A percentile compares a stretch with the other conserved stretches of the same genome.
phyloP scores from a whole-genome alignment of 2,888 invertebrate species.

The Eristalinus sepulchralis region DNA sequence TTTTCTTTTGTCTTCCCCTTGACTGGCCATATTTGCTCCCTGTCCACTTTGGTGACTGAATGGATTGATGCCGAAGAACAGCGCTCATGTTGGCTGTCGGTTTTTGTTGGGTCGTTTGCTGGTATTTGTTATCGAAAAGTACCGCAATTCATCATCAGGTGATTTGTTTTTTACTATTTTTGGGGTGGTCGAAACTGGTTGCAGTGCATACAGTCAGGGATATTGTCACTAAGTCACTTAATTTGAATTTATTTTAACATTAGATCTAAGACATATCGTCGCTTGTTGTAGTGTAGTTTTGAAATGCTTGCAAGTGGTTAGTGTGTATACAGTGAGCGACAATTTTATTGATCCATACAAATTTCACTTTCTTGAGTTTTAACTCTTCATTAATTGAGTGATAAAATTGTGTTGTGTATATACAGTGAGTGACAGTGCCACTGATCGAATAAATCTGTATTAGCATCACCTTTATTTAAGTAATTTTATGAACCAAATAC shows the following conservation, averaged over 20 bases:
- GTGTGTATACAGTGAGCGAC: no score
- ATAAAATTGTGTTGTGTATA: no score
- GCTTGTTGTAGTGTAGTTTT: background rate
- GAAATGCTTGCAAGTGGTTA: no score
- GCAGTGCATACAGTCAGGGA: slow-evolving; percentile 29
- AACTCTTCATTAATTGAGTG: no score
- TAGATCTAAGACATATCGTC: no score
- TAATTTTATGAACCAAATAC: no score
- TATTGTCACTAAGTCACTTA: background rate
- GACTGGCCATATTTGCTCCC: slow-evolving; percentile 52
- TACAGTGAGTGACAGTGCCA: no score
- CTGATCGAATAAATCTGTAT: no score
- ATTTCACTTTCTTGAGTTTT: no score
- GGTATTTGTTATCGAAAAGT: slow-evolving; percentile 65
- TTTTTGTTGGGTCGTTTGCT: slow-evolving; percentile 48
- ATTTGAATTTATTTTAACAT: background rate
- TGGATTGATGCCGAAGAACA: slow-evolving; percentile 55
- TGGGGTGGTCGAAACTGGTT: slow-evolving; percentile 32
- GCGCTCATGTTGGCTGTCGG: slow-evolving; percentile 61
- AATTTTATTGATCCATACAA: no score
- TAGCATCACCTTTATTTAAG: no score
- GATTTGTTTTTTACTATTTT: slow-evolving; percentile 58
- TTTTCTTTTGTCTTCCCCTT: slow-evolving; percentile 42
- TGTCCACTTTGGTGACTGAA: slow-evolving; percentile 43
- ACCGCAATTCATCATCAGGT: slow-evolving; percentile 67